phyloP scores from a whole-genome alignment of 2,888 invertebrate species.

The Stomorhina lunata region DNA sequence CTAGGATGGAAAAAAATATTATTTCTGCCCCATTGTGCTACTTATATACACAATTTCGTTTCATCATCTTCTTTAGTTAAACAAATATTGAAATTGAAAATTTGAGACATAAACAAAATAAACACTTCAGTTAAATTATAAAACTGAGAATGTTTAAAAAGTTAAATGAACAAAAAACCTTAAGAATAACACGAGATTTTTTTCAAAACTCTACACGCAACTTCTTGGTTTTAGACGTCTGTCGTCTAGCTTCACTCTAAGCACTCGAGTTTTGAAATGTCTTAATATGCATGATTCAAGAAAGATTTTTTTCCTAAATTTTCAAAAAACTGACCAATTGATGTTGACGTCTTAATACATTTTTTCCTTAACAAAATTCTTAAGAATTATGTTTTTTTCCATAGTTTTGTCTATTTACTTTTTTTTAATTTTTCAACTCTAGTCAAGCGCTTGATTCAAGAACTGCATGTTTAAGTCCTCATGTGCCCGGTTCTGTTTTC shows the following conservation, averaged over 20 bases:
- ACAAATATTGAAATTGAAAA: constrained; percentile 73
- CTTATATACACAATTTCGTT: not conserved
- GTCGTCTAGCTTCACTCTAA: not conserved
- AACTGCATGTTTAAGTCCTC: not conserved
- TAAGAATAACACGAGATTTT: constrained; percentile 47
- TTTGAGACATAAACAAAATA: constrained; percentile 70
- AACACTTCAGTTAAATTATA: constrained; percentile 65
- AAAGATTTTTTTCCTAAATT: constrained; percentile 22
- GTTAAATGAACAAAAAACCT: constrained; percentile 41
- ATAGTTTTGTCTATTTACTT: constrained; percentile 32
- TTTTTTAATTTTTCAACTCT: no score
- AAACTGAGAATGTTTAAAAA: constrained; percentile 30
- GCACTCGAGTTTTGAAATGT: constrained; percentile 38
- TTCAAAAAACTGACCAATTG: constrained; percentile 62
- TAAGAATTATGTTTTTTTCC: constrained; percentile 27
- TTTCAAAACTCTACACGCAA: constrained; percentile 40
- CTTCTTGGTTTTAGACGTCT: not conserved
- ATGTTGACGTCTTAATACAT: constrained; percentile 66
- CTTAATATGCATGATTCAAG: constrained; percentile 57
- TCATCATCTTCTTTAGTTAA: constrained; percentile 48
- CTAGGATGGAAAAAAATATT: not conserved
- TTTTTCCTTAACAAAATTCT: constrained; percentile 42
- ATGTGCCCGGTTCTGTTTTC: constrained; percentile 6
- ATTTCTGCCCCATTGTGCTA: not conserved
- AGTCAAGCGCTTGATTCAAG: constrained; percentile 22